Evolutionary conservation across 2,888 invertebrate genomes (phyloP).

Genomic region (Epinotia ramella): DNA sequence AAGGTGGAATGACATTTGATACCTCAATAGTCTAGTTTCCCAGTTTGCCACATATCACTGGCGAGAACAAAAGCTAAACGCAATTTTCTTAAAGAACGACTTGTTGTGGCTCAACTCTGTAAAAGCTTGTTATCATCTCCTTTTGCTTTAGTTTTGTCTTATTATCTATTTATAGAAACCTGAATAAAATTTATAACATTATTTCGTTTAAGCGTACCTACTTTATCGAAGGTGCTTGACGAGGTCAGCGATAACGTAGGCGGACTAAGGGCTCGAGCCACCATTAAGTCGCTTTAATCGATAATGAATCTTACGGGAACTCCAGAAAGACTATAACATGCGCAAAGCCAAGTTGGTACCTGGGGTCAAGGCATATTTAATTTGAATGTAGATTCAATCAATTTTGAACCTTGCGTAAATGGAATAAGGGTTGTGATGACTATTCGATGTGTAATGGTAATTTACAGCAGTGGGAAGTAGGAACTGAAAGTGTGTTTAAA

Average conservation of each 20-base stretch:
- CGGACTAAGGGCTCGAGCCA: conserved; percentile 47
- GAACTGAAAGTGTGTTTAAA: conserved; percentile 49
- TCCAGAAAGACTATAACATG: not conserved
- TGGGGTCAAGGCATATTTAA: conserved; percentile 5
- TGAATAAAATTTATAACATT: conserved; percentile 36
- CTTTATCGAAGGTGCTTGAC: conserved; percentile 54
- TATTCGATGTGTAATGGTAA: conserved; percentile 14
- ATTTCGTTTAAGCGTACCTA: conserved; percentile 47
- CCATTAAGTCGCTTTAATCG: not conserved
- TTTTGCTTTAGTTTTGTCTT: conserved; percentile 22
- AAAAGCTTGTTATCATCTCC: not conserved
- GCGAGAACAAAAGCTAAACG: not conserved
- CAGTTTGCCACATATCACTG: not conserved
- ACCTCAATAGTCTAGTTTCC: not conserved
- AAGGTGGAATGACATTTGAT: not conserved
- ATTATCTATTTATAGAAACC: conserved; percentile 19
- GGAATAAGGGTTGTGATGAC: not conserved
- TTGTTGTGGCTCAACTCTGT: too few relatives aligned
- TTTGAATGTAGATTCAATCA: not conserved
- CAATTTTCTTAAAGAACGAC: not conserved
- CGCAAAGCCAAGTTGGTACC: conserved; percentile 31
- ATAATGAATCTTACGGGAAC: conserved; percentile 2
- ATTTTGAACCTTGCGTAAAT: not conserved
- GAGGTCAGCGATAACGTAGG: conserved; percentile 53
- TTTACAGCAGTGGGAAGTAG: conserved; percentile 51